Conservation (phyloP, 2,113 vertebrate species). For the Rhea americana region DNA sequence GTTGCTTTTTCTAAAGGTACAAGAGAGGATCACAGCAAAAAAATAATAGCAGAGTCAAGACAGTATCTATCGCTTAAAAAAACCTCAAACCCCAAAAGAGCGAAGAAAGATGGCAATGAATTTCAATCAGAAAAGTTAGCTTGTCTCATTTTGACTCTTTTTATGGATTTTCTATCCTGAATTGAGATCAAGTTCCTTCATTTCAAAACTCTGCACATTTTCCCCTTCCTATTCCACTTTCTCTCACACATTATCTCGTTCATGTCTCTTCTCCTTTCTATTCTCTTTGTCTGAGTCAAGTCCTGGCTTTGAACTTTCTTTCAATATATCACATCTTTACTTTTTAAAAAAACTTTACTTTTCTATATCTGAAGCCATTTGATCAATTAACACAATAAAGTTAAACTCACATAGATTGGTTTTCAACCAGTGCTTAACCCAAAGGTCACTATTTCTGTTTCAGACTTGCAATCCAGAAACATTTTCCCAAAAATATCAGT, state of each 20-base stretch:
- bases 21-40: background rate
- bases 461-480: constrained; percentile 24
- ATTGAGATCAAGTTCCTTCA: background rate
- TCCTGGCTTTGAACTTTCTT: background rate
- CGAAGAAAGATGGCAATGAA: background rate
- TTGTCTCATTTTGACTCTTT: background rate
- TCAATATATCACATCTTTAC: background rate
- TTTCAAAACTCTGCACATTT: background rate
- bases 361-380: background rate
- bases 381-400: background rate
- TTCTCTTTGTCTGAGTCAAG: background rate
- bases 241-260: background rate
- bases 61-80: background rate
- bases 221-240: background rate
- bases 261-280: background rate
- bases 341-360: background rate
- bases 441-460: background rate
- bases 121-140: background rate
- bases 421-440: background rate
- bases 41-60: background rate
- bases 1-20: background rate
- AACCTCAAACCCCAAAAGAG: background rate
- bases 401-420: background rate
- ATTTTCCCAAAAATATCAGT: constrained; percentile 17
- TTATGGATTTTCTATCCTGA: background rate